Evolutionary conservation across 2,113 vertebrate genomes (phyloP), one percentile per base, ranked within the genome.

Genomic region (Mungos mungo): DNA sequence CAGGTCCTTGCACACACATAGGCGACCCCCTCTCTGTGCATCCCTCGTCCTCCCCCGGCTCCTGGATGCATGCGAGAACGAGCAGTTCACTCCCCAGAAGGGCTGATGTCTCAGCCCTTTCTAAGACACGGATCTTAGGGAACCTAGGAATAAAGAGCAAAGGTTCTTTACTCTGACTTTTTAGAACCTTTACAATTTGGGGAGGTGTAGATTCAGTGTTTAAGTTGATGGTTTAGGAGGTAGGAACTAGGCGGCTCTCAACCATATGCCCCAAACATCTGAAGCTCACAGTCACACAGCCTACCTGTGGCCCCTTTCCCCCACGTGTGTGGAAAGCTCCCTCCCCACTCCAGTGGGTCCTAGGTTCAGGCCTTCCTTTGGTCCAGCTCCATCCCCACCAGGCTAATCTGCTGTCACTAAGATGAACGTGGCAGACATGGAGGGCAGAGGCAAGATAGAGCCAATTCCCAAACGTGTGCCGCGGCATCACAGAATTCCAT

Each of bases 21-120:
- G 35, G 18, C 0, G 1, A 4, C 33, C 27, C 21, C 45, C 27
- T 14, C 9, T 69, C 69, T 41, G 69, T 13, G 5, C 5, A 5
- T 9, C 69, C 9, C 38, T 79, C 25, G 3, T 21, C 16, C 25
- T 72, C 14, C 4, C 2, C 21, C 71, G 19, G 8, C 7, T 47
- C 21, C 31, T n/a, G 52, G 7, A 1, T 4, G 7, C 9, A 7
- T 1, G 1, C 27, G 87, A 45, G 0, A 25, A 41, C 11, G 15
- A 71, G 35, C n/a, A 16, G 65, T 21, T 50, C 35, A 6, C 7
- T 76, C 31, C 35, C 81, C 29, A 0, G 7, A 5, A 10, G 29
- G 15, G 41, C 57, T 93, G 19, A 14, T 38, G 33, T 80, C 52
- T 45, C 33, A 41, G 41, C 3, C 41, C 41, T 6, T 5, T 5